Evolutionary conservation across 2,888 invertebrate species (phyloP).

Genomic region (Sarcophaga carnaria): DNA sequence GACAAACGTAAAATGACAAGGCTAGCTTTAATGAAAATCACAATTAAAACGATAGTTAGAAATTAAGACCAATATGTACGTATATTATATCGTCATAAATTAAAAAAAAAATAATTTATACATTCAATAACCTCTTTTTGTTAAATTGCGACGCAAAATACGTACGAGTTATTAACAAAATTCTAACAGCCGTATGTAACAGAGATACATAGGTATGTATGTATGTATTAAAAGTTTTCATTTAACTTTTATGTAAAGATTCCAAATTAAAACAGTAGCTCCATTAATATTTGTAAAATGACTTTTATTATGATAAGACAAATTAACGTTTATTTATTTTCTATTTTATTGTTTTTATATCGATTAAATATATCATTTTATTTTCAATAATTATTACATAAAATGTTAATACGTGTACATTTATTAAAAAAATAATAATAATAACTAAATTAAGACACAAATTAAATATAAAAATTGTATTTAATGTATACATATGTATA

Average conservation of each 20-base stretch:
- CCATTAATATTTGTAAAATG: conserved; percentile 44
- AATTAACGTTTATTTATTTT: conserved; percentile 36
- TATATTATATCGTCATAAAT: background rate
- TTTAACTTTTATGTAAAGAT: background rate
- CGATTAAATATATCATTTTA: conserved; percentile 36
- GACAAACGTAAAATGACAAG: background rate
- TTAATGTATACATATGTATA: conserved; percentile 14
- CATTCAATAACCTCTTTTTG: too few species aligned
- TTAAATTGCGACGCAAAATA: too few species aligned
- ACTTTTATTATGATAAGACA: conserved; percentile 47
- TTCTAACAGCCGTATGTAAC: too few species aligned
- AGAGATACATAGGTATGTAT: too few species aligned
- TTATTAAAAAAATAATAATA: conserved; percentile 45
- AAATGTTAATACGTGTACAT: conserved; percentile 59
- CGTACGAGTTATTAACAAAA: too few species aligned
- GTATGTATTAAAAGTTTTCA: background rate
- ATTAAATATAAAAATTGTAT: conserved; percentile 39
- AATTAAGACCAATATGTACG: too few species aligned
- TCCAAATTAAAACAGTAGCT: background rate
- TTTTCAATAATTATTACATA: conserved; percentile 58
- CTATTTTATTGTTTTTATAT: conserved; percentile 30
- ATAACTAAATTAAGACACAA: conserved; percentile 42
- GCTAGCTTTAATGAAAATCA: background rate
- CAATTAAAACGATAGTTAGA: background rate
- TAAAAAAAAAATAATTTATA: background rate